A percentile compares a stretch with the other conserved stretches of the same genome.
Evolutionary conservation across 2,113 vertebrate genomes (phyloP).

Genomic region (Ondatra zibethicus): DNA sequence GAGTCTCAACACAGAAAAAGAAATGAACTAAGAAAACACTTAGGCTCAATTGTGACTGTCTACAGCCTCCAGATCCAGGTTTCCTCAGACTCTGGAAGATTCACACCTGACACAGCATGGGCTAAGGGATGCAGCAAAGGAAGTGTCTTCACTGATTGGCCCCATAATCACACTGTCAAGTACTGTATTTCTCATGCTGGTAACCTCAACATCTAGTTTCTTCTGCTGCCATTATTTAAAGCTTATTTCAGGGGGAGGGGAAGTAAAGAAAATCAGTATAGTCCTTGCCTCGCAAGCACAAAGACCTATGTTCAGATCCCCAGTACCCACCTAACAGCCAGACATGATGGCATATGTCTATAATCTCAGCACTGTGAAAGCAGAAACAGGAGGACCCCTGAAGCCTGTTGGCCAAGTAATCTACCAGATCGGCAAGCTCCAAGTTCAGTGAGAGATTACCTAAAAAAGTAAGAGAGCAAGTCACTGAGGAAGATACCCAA

Average conservation of each 20-base stretch:
- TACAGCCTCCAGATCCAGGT: neutral
- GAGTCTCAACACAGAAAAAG: neutral
- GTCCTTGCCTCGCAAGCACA: neutral
- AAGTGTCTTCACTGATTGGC: rapidly evolving
- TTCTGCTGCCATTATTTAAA: neutral
- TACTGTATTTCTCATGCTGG: neutral
- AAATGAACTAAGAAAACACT: neutral
- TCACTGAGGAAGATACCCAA: neutral
- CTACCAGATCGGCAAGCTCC: neutral
- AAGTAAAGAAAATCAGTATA: neutral
- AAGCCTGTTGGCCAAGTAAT: neutral
- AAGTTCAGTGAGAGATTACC: neutral
- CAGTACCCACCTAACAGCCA: neutral
- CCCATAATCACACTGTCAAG: neutral
- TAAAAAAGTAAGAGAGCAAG: neutral
- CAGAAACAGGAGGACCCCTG: neutral
- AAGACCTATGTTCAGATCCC: neutral
- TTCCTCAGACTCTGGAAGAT: neutral
- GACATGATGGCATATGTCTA: neutral
- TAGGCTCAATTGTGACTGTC: rapidly evolving
- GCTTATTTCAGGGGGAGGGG: neutral
- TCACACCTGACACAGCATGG: neutral
- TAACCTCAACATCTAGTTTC: neutral
- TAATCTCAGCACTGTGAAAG: neutral
- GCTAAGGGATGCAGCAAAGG: neutral